phyloP scores from a whole-genome alignment of 92 coral and sea anemone genomes.

The Bergia puertoricense region DNA sequence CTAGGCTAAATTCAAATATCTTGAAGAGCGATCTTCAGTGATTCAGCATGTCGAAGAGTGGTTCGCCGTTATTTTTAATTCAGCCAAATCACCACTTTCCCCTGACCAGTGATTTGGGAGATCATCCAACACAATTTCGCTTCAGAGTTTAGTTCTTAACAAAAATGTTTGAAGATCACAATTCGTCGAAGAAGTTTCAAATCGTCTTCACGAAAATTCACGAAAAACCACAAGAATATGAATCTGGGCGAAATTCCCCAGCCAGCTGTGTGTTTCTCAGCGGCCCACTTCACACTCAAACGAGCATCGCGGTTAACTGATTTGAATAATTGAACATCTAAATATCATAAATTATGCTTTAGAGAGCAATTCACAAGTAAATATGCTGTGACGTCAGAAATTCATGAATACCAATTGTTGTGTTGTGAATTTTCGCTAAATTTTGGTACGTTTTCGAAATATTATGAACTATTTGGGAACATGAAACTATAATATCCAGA shows the following conservation, averaged over 20 bases:
- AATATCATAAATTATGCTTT: neutral
- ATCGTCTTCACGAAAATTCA: neutral
- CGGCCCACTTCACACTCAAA: neutral
- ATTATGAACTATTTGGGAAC: neutral
- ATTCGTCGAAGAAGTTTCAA: neutral
- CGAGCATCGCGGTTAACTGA: conserved; percentile 17
- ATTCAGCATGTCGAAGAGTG: neutral
- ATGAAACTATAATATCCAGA: no score
- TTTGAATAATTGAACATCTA: conserved; percentile 33
- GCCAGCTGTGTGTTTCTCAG: conserved; percentile 45
- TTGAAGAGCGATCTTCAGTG: neutral
- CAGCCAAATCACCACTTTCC: neutral
- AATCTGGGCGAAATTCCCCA: conserved; percentile 15
- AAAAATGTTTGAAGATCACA: neutral
- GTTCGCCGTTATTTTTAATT: neutral
- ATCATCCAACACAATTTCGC: neutral
- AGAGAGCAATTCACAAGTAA: neutral
- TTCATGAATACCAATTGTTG: neutral
- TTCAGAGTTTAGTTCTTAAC: neutral
- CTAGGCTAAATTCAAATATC: neutral
- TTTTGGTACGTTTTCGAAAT: neutral
- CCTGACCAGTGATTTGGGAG: neutral
- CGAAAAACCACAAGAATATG: neutral
- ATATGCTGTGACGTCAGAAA: conserved; percentile 20
- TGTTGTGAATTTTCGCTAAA: neutral